A percentile compares a stretch with the other conserved stretches of the same genome.
Evolutionary conservation across 2,113 vertebrate species (phyloP).

Genomic region (Tangachromis dhanisi): DNA sequence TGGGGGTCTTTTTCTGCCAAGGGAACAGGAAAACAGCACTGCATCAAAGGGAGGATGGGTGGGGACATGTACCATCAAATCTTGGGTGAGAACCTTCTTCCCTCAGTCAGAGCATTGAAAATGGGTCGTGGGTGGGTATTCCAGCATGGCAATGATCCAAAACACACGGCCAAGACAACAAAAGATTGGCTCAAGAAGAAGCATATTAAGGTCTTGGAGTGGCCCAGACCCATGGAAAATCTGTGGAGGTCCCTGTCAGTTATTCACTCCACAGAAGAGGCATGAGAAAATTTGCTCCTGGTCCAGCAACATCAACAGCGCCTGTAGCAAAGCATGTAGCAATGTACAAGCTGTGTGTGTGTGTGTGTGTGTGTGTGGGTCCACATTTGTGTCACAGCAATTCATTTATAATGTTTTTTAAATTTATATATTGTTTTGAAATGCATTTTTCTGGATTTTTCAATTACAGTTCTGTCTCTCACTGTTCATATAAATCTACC

Average conservation of each 20-base stretch:
- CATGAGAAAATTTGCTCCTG: background rate
- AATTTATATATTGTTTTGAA: background rate
- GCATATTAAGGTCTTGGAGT: background rate
- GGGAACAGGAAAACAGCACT: background rate
- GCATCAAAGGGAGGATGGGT: background rate
- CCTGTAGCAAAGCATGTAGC: background rate
- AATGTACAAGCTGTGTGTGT: background rate
- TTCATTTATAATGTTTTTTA: background rate
- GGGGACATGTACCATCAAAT: background rate
- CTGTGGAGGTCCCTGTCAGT: background rate
- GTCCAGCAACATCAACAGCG: background rate
- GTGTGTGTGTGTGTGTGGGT: background rate
- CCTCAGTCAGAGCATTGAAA: background rate
- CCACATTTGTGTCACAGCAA: background rate
- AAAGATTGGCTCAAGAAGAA: background rate
- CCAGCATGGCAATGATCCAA: background rate
- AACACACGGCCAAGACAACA: background rate
- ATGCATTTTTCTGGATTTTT: background rate
- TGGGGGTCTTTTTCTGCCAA: background rate
- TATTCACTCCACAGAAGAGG: background rate
- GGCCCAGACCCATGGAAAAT: background rate
- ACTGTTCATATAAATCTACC: background rate
- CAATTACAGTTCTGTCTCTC: background rate
- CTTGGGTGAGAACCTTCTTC: background rate
- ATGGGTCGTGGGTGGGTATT: background rate